A percentile compares a stretch with the other conserved stretches of the same genome.
Conservation (phyloP, 2,888 invertebrate genomes). For the Orthosia gracilis region DNA sequence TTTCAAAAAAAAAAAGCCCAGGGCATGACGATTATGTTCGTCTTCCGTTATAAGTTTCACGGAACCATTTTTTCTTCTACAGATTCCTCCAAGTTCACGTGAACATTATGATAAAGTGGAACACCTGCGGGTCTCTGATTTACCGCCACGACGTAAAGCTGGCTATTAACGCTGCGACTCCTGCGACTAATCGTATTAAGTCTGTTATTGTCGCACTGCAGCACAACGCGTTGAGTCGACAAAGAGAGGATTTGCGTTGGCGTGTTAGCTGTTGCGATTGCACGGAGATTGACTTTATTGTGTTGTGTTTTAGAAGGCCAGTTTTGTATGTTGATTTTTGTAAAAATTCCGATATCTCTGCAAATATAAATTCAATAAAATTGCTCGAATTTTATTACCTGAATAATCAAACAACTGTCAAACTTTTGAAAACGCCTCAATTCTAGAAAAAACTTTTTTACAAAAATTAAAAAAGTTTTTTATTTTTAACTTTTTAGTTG, state of each 20-base stretch:
- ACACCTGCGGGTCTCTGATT: constrained; percentile 76
- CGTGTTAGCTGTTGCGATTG: constrained; percentile 30
- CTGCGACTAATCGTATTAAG: constrained; percentile 59
- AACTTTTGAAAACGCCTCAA: not conserved
- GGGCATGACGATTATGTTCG: constrained; percentile 26
- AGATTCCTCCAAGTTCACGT: constrained; percentile 59
- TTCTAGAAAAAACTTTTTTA: too few relatives aligned
- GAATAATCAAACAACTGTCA: not conserved
- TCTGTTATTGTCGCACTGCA: constrained; percentile 57
- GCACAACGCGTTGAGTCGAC: constrained; percentile 47
- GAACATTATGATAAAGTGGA: constrained; percentile 73
- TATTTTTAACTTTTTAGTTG: too few relatives aligned
- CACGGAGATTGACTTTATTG: constrained; percentile 19
- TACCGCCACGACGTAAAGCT: constrained; percentile 68
- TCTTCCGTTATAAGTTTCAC: constrained; percentile 36
- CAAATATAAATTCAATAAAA: not conserved
- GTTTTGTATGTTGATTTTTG: constrained; percentile 1
- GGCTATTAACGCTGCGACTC: constrained; percentile 60
- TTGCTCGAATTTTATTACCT: not conserved
- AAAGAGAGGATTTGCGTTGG: constrained; percentile 50
- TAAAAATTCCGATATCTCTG: not conserved
- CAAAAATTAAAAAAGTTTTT: too few relatives aligned
- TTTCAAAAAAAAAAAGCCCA: not conserved
- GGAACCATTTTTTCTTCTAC: constrained; percentile 21
- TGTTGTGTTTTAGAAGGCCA: not conserved